Base-by-base conservation (phyloP, 2,113 vertebrate species). In the Seriola aureovittata region DNA sequence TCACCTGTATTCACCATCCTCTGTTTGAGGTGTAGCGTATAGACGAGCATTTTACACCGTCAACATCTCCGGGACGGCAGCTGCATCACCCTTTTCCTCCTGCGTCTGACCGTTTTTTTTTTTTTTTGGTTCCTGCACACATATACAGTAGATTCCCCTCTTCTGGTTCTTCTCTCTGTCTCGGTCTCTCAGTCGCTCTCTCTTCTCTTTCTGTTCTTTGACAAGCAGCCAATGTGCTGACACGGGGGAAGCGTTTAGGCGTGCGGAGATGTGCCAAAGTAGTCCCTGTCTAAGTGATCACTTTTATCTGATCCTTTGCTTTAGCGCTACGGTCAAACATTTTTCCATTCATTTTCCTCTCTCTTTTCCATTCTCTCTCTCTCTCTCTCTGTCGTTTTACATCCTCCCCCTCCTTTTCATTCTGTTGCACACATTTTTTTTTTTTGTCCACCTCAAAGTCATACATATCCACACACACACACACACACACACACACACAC, bases 171-270 rank as follows among this genome's bases (percentile, higher is more conserved):
- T 75, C 57, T 85, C 69, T 80, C 71, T 48, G 52, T 87, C 81
- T 78, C 72, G 21, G 75, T 64, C 84, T 86, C 66, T 75, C 71
- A 19, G 36, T 78, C 55, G 54, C 85, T 83, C 73, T 81, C 74
- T 34, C 71, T 71, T 81, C 74, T 34, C 71, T 71, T 79, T 85
- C 78, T 78, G 52, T 62, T 85, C 78, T 87, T 84, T 80, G 87
- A 89, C 78, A 87, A 85, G 84, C 89, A 78, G 88, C 87, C 91
- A 92, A 88, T 85, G 80, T 93, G 91, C 92, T 93, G 93, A 93
- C 92, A 91, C 71, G 17, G 82, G 75, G 75, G 83, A 91, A 88
- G 84, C 71, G 78, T 88, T 89, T 86, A 87, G 88, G 82, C 71
- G 67, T 63, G 40, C 80, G 32, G 86, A 84, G 76, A 85, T 91